These are phyloP conservation scores for Danio tinwini DNA, from an alignment of 2,797 vertebrate genomes.

Conservation along the genomic window DNA sequence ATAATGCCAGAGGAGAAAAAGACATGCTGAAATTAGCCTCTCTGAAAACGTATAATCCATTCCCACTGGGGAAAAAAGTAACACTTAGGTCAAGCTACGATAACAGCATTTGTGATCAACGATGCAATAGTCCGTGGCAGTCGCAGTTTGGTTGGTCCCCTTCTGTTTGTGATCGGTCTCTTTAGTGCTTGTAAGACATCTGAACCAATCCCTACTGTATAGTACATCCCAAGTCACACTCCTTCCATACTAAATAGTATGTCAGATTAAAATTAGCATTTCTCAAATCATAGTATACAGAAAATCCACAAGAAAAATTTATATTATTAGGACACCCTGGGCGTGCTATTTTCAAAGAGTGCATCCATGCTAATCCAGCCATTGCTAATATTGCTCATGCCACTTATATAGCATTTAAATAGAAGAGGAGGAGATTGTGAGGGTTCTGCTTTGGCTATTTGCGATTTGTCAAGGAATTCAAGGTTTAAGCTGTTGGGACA, in stretches of 20 bases:
- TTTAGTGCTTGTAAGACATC: background rate
- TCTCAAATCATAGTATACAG: background rate
- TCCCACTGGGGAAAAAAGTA: background rate
- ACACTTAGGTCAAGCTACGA: slow-evolving; percentile 32
- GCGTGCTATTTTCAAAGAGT: slow-evolving; percentile 8
- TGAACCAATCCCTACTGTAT: background rate
- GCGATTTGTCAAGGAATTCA: background rate
- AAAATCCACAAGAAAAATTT: background rate
- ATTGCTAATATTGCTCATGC: slow-evolving; percentile 21
- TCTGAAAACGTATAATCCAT: slow-evolving; percentile 17
- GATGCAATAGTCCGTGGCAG: background rate
- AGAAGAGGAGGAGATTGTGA: background rate
- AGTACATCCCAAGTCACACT: background rate
- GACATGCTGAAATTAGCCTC: slow-evolving; percentile 42
- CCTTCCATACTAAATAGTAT: background rate
- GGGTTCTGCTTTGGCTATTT: background rate
- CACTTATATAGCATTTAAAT: background rate
- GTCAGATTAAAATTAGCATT: background rate
- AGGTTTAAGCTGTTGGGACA: slow-evolving; percentile 7
- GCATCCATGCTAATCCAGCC: slow-evolving; percentile 8
- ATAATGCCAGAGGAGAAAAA: slow-evolving; percentile 12
- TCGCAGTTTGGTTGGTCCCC: background rate
- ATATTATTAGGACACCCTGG: background rate
- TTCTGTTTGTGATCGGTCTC: background rate
- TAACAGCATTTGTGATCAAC: slow-evolving; percentile 15